Percentiles rank a stretch among this genome's conserved stretches.
Conservation (phyloP, 2,113 vertebrate species). For the Sarotherodon lohbergeri region DNA sequence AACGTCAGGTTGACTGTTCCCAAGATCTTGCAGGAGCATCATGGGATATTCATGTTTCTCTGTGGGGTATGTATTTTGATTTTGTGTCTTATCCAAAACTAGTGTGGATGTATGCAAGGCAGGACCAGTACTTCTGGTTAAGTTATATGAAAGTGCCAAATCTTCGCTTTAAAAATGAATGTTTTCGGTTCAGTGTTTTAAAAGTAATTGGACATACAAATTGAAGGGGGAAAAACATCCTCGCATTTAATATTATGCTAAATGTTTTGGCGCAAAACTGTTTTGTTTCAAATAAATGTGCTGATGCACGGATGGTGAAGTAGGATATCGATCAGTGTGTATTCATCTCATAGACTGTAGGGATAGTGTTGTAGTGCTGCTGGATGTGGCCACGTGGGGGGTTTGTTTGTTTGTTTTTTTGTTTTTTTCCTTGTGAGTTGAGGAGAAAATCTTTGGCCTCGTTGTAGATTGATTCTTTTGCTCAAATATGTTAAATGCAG, state of each 20-base stretch:
- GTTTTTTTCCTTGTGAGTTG: neutral
- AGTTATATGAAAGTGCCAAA: neutral
- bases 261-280: rapidly evolving
- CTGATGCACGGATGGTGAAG: rapidly evolving
- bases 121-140: neutral
- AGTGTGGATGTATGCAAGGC: neutral
- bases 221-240: neutral
- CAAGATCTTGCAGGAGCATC: slow-evolving; percentile 89
- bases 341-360: neutral
- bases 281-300: neutral
- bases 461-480: neutral
- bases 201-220: neutral
- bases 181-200: neutral
- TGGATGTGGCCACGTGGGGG: neutral
- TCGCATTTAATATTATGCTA: neutral
- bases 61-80: slow-evolving; percentile 80
- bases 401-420: neutral
- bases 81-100: neutral
- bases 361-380: neutral
- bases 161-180: rapidly evolving
- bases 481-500: neutral
- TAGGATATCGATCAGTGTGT: neutral
- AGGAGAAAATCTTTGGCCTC: neutral
- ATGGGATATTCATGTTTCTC: slow-evolving; percentile 94
- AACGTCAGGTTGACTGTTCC: slow-evolving; percentile 82